These are phyloP conservation scores for Trichomycterus rosablanca DNA, from an alignment of 2,113 vertebrate genomes.

Conservation along the genomic window DNA sequence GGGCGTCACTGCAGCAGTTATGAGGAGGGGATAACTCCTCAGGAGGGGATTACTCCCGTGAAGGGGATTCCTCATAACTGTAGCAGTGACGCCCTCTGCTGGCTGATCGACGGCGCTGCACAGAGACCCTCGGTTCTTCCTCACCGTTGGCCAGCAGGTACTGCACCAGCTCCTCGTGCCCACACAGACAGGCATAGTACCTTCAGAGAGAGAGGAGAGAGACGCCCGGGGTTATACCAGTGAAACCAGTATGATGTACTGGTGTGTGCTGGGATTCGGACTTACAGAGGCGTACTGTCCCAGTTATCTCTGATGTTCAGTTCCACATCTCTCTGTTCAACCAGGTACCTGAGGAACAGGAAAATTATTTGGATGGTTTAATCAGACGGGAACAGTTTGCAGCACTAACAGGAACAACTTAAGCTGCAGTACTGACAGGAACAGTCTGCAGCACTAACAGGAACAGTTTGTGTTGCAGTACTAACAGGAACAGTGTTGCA, in stretches of 20 bases:
- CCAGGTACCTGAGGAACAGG: constrained; percentile 75
- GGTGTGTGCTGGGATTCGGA: too few species aligned
- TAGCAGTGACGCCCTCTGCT: too few species aligned
- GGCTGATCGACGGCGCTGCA: too few species aligned
- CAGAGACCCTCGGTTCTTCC: too few species aligned
- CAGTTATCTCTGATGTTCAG: constrained; percentile 95
- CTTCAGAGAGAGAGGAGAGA: constrained; percentile 54
- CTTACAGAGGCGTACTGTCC: constrained; percentile 97
- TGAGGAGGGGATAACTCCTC: too few species aligned
- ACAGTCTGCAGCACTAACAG: too few species aligned
- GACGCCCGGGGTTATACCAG: background rate
- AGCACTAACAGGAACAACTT: background rate
- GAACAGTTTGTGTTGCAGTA: background rate
- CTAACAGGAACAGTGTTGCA: background rate
- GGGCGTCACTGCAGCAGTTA: too few species aligned
- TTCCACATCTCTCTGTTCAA: constrained; percentile 94
- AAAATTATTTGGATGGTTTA: too few species aligned
- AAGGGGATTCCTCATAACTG: too few species aligned
- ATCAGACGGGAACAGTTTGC: background rate
- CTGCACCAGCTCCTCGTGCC: constrained; percentile 90
- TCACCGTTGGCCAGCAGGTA: constrained; percentile 93
- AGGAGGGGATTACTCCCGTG: too few species aligned
- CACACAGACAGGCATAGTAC: constrained; percentile 95
- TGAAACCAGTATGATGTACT: too few species aligned
- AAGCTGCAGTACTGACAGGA: background rate